phyloP scores from a whole-genome alignment of 2,888 invertebrate species.

The Brachypterus glaber region DNA sequence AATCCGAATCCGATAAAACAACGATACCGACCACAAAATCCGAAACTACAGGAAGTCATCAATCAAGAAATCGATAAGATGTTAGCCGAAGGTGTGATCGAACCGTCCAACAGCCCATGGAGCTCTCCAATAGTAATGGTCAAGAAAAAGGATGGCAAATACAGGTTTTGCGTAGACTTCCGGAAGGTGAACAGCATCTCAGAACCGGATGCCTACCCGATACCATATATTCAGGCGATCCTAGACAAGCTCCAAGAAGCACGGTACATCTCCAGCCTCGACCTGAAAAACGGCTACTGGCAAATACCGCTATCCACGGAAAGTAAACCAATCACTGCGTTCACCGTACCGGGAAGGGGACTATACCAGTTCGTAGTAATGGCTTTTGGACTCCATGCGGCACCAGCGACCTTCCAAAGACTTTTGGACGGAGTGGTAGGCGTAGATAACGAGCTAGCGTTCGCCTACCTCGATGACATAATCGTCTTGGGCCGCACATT shows the following conservation, averaged over 20 bases:
- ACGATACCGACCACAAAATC: too few species aligned
- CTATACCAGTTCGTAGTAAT: slow-evolving; percentile 6
- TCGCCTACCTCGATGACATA: slow-evolving; percentile 21
- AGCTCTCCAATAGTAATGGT: slow-evolving; percentile 29
- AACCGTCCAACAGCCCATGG: slow-evolving; percentile 27
- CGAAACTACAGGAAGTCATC: too few species aligned
- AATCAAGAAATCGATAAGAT: slow-evolving; percentile 17
- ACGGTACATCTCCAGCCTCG: slow-evolving; percentile 22
- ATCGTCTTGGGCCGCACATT: slow-evolving; percentile 17
- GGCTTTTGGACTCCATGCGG: slow-evolving; percentile 4
- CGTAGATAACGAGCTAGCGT: neutral
- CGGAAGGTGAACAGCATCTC: slow-evolving; percentile 16
- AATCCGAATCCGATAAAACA: too few species aligned
- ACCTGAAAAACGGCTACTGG: slow-evolving; percentile 25
- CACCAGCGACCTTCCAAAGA: slow-evolving; percentile 6
- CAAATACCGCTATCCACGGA: slow-evolving; percentile 21
- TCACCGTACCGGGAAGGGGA: slow-evolving; percentile 7
- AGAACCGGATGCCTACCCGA: slow-evolving; percentile 15
- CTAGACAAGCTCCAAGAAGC: slow-evolving; percentile 19
- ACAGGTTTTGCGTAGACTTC: slow-evolving; percentile 22
- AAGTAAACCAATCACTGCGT: slow-evolving; percentile 18
- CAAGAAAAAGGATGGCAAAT: slow-evolving; percentile 23
- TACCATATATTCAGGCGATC: slow-evolving; percentile 23
- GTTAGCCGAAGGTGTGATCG: slow-evolving; percentile 19
- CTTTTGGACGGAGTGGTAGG: slow-evolving; percentile 5